Evolutionary conservation across 2,797 vertebrate species (phyloP), one percentile per base, ranked within the genome.

Genomic region (Borostomias antarcticus): DNA sequence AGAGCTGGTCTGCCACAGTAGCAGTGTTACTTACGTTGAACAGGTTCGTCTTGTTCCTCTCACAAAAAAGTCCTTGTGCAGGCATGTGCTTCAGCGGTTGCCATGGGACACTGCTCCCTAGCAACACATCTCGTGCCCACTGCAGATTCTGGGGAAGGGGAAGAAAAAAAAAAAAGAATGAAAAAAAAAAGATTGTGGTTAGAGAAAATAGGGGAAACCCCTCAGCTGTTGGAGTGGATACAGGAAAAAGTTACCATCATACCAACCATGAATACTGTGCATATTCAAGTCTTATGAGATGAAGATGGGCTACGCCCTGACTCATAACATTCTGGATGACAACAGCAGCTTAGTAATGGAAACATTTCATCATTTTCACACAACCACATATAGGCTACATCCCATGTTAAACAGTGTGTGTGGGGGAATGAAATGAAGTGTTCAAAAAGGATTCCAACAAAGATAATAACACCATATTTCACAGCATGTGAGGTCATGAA

Each of bases 41-140:
- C 91, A 99, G 96, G 90, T 99, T 99, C 6, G 97, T 99, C 94
- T 99, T 99, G 93, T 99, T 99, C 90, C 97, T 93, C 92, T 99
- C 97, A 0, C 93, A 99, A 94, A 99, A 99, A 91, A 98, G 97
- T 90, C 98, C 98, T 94, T 99, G 97, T 82, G 98, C 97, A 79
- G 98, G 97, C 98, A 99, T 99, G 94, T 99, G 97, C 92, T 96
- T 96, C 91, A 98, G 95, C 85, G 96, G 97, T 95, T 98, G 97
- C 98, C 98, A 99, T 76, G 95, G 94, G 90, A 97, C 91, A 89
- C 95, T 91, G 69, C 97, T 97, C 93, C 98, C 98, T 95, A 99
- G 95, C 94, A 99, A 96, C 95, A 99, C 96, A 11, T 99, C 97
- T 21, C 97, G 92, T 71, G 97, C 98, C 97, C 97, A 98, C 91